These are phyloP conservation scores for Myotis planiceps DNA, from an alignment of 2,797 vertebrate species.

Conservation along the genomic window DNA sequence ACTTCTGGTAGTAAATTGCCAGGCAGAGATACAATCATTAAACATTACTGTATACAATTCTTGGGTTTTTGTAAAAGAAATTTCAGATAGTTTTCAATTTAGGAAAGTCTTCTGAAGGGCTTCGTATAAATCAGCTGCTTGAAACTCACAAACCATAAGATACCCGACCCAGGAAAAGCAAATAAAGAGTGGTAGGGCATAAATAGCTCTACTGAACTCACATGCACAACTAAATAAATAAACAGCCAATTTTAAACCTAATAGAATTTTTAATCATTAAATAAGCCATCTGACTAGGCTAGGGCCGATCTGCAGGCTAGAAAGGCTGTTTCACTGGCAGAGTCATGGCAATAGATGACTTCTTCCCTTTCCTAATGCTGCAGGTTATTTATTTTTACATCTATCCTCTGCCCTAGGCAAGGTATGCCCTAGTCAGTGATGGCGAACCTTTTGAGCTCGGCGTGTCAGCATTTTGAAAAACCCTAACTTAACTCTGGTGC, in stretches of 20 bases:
- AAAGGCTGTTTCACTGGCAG: conserved; percentile 10
- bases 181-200: background rate
- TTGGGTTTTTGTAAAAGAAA: conserved; percentile 56
- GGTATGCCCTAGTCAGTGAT: background rate
- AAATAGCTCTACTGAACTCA: background rate
- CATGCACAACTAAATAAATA: conserved; percentile 15
- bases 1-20: conserved; percentile 55
- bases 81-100: conserved; percentile 59
- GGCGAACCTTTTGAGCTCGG: too few relatives aligned
- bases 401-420: background rate
- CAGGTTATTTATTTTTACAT: background rate
- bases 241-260: conserved; percentile 21
- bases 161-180: background rate
- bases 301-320: background rate
- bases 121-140: conserved; percentile 56
- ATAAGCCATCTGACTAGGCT: conserved; percentile 30
- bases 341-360: background rate
- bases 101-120: conserved; percentile 8
- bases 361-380: background rate
- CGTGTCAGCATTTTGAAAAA: too few relatives aligned
- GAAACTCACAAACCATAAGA: conserved; percentile 30
- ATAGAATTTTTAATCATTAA: conserved; percentile 54
- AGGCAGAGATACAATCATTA: conserved; percentile 53
- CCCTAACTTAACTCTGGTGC: too few relatives aligned
- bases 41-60: conserved; percentile 52